Conservation (phyloP, 2,888 invertebrate genomes). For the Ennomos fuscantarius region DNA sequence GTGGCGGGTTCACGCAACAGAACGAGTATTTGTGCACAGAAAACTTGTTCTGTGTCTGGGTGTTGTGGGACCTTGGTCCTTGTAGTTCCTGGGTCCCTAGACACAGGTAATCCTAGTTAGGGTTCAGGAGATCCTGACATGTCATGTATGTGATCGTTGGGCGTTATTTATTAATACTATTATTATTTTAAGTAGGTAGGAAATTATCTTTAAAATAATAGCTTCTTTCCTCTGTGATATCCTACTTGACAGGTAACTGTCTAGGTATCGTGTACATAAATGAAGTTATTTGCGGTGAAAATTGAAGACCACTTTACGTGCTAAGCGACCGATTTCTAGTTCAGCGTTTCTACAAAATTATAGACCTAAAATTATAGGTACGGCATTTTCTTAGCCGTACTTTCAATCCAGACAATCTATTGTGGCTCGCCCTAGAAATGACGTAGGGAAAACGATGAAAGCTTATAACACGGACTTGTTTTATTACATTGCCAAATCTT, state of each 20-base stretch:
- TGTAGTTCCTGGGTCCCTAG: too few relatives aligned
- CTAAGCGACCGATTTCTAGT: slow-evolving; percentile 45
- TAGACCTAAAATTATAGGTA: slow-evolving; percentile 9
- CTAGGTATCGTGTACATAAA: slow-evolving; percentile 44
- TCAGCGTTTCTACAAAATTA: slow-evolving; percentile 69
- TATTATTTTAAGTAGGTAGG: too few relatives aligned
- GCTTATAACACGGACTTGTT: slow-evolving; percentile 8
- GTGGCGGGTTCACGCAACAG: too few relatives aligned
- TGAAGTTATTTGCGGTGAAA: slow-evolving; percentile 54
- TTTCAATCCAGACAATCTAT: slow-evolving; percentile 27
- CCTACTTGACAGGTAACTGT: neutral
- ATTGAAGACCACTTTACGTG: slow-evolving; percentile 57
- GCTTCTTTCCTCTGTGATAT: too few relatives aligned
- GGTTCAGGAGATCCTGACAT: too few relatives aligned
- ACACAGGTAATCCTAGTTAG: too few relatives aligned
- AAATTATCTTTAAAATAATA: too few relatives aligned
- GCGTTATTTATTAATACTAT: too few relatives aligned
- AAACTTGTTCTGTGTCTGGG: too few relatives aligned
- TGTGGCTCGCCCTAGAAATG: slow-evolving; percentile 22
- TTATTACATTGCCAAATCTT: slow-evolving; percentile 8
- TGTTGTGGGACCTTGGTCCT: too few relatives aligned
- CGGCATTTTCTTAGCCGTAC: slow-evolving; percentile 21
- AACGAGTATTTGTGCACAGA: too few relatives aligned
- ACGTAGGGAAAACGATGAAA: slow-evolving; percentile 14
- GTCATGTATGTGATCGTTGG: too few relatives aligned